A percentile compares a stretch with the other conserved stretches of the same genome.
Conservation (phyloP, 2,113 vertebrate species). For the Heptranchias perlo region DNA sequence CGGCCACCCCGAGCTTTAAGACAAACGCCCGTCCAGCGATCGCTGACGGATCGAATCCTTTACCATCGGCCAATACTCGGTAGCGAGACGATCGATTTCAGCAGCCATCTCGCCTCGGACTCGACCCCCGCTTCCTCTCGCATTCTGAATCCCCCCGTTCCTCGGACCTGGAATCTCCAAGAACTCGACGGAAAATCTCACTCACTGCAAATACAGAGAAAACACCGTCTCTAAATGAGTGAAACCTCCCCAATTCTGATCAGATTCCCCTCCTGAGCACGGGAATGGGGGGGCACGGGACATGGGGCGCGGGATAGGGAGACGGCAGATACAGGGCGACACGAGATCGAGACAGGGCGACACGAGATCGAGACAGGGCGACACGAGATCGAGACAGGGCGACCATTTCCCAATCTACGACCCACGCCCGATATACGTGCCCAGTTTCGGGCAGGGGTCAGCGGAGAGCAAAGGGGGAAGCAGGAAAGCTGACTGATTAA, state of each 20-base stretch:
- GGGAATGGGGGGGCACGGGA: not conserved
- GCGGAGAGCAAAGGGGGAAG: not conserved
- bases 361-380: no score
- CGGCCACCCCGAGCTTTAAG: no score
- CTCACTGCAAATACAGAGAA: not conserved
- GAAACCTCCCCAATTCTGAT: no score
- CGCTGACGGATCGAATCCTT: not conserved
- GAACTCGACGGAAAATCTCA: not conserved
- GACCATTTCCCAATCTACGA: no score
- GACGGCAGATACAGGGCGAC: no score
- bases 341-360: no score
- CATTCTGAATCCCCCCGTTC: not conserved
- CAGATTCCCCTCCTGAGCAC: not conserved
- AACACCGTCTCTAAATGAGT: not conserved
- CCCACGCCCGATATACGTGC: not conserved
- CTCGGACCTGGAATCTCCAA: not conserved
- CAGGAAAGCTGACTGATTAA: not conserved
- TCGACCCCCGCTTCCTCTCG: no score
- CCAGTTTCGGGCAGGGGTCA: not conserved
- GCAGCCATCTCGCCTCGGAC: not conserved
- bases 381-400: not conserved
- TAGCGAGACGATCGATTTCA: no score
- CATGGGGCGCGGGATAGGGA: not conserved
- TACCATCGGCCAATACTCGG: not conserved
- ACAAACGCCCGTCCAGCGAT: not conserved